Base-by-base conservation (phyloP, 2,113 vertebrate genomes). In the Heterochromis multidens region DNA sequence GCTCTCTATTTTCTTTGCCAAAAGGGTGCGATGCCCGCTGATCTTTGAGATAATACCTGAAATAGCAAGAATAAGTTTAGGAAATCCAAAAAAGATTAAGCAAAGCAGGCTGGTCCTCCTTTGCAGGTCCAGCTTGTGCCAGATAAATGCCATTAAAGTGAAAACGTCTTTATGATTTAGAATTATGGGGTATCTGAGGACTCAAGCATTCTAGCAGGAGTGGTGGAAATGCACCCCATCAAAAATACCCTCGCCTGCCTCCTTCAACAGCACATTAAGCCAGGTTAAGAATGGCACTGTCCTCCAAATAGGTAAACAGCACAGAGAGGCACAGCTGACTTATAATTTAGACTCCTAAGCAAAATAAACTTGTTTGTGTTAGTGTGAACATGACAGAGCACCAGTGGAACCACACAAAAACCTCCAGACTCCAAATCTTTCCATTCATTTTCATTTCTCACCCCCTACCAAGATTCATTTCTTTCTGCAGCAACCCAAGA, bases 401-500 rank as follows among this genome's bases (percentile, higher is more conserved):
- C 79, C 81, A 54, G 74, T 23, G 16, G 76, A 85, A 84, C 72
- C 62, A 74, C 81, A 90, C 77, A 80, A 85, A 88, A 77, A 80
- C 87, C 78, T 40, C 52, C 46, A 31, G 29, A 85, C 63, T 76
- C 76, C 16, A 80, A 78, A 89, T 81, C 19, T 17, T 56, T 86
- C 57, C 27, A 21, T 84, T 92, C 54, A 82, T 91, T 91, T 89
- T 88, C 80, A 89, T 89, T 83, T 43, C 72, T 79, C 85, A 29
- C 72, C 83, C 57, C 67, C 83, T 27, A 85, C 87, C 74, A 83
- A 84, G 59, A 86, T 77, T 76, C 11, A 57, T 88, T 90, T 80
- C 86, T 89, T 93, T 92, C 81, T 94, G 91, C 89, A 85, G 83
- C 3, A 83, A 83, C 80, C 86, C 60, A 79, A 77, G 93, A 93